A percentile compares a stretch with the other conserved stretches of the same genome.
Conservation (phyloP, 2,113 vertebrate genomes). For the Ramphastos sulfuratus region DNA sequence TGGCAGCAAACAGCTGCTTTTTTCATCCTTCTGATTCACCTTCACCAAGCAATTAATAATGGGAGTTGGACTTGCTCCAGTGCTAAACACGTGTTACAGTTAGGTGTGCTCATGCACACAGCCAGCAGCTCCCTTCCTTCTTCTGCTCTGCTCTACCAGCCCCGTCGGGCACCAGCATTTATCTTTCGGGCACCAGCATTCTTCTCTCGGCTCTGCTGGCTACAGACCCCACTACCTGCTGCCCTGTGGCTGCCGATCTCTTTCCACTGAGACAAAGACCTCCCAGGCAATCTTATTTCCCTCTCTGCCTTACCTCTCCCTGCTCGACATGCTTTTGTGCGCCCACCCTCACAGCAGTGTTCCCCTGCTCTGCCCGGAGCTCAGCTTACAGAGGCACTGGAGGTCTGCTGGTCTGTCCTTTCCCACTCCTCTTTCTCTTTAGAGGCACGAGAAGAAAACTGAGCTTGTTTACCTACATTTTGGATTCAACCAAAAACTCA, state of each 20-base stretch:
- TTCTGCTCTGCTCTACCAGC: rapidly evolving
- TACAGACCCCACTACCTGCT: neutral
- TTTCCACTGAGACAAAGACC: rapidly evolving
- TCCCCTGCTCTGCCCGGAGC: rapidly evolving
- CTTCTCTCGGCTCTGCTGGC: neutral
- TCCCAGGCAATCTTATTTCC: neutral
- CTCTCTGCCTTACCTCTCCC: neutral
- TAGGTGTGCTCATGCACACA: rapidly evolving
- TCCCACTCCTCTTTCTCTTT: neutral
- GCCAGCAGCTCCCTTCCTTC: neutral
- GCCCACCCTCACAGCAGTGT: neutral
- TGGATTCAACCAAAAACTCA: neutral
- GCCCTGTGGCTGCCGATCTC: neutral
- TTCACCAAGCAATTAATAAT: neutral
- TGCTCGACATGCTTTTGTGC: neutral
- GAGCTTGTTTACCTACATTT: neutral
- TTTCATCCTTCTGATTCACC: slow-evolving; percentile 14
- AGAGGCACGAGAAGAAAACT: neutral
- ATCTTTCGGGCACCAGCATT: neutral
- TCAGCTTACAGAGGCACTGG: rapidly evolving
- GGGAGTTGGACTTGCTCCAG: neutral
- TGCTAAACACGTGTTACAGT: rapidly evolving
- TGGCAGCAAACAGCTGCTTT: slow-evolving; percentile 14
- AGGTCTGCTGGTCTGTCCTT: neutral
- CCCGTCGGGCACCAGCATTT: rapidly evolving